These are phyloP conservation scores for Pristionchus arcanus DNA, from an alignment of 2,888 invertebrate genomes.

Conservation along the genomic window DNA sequence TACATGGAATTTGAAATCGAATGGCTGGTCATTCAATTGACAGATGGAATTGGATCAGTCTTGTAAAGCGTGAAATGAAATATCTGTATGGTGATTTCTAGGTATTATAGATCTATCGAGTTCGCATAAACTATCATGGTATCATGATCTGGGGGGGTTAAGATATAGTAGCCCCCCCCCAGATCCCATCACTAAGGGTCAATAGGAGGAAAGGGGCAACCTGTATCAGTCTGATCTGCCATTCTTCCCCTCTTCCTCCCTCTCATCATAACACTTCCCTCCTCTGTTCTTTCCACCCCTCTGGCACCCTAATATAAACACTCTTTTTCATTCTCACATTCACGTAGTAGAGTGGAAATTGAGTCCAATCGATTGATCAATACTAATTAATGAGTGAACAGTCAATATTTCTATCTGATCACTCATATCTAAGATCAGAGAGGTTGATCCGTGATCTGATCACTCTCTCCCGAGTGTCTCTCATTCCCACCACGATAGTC, in stretches of 20 bases:
- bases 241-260: neutral
- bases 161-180: neutral
- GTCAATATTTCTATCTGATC: neutral
- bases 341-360: neutral
- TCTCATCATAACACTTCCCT: slow-evolving; percentile 23
- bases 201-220: neutral
- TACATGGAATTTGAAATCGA: too few species aligned
- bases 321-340: neutral
- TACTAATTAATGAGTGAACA: neutral
- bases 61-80: too few species aligned
- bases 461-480: neutral
- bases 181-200: neutral
- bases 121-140: neutral
- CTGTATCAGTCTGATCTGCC: neutral
- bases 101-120: too few species aligned
- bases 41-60: too few species aligned
- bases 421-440: neutral
- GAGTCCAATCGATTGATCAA: neutral
- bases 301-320: neutral
- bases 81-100: too few species aligned
- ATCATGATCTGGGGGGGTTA: too few species aligned
- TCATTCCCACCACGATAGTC: slow-evolving; percentile 17
- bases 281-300: neutral
- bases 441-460: neutral
- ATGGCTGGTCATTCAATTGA: too few species aligned